phyloP scores from a whole-genome alignment of 2,888 invertebrate genomes.

The Athetis lepigone region DNA sequence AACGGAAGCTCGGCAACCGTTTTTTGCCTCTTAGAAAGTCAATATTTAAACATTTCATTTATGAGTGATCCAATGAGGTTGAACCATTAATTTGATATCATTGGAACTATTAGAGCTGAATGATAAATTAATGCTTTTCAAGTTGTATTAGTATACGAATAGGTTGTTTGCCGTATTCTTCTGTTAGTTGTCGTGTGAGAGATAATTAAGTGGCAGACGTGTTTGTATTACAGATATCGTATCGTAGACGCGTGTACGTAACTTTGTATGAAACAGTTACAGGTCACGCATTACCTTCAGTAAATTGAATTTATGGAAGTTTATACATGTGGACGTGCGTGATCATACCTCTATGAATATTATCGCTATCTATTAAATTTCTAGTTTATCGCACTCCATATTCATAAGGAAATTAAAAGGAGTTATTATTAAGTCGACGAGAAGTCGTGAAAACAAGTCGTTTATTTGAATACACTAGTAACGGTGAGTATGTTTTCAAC shows the following conservation, averaged over 20 bases:
- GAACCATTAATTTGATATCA: conserved; percentile 44
- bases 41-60: conserved; percentile 37
- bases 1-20: conserved; percentile 43
- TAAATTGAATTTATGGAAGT: conserved; percentile 65
- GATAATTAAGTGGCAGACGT: conserved; percentile 51
- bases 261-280: conserved; percentile 49
- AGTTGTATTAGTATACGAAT: conserved; percentile 13
- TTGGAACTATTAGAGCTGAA: conserved; percentile 27
- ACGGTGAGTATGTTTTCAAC: neutral
- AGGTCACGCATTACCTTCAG: conserved; percentile 63
- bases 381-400: conserved; percentile 52
- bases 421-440: conserved; percentile 38
- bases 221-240: conserved; percentile 48
- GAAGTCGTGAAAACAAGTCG: conserved; percentile 21
- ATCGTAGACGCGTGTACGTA: conserved; percentile 43
- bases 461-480: no score
- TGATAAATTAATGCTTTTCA: conserved; percentile 25
- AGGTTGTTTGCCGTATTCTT: conserved; percentile 35
- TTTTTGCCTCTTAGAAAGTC: conserved; percentile 48
- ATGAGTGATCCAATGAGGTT: conserved; percentile 21
- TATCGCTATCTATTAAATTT: conserved; percentile 53
- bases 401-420: conserved; percentile 56
- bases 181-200: conserved; percentile 18
- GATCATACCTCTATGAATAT: conserved; percentile 54
- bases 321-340: conserved; percentile 60